A percentile compares a stretch with the other conserved stretches of the same genome.
Evolutionary conservation across 2,113 vertebrate species (phyloP).

Genomic region (Lota lota): DNA sequence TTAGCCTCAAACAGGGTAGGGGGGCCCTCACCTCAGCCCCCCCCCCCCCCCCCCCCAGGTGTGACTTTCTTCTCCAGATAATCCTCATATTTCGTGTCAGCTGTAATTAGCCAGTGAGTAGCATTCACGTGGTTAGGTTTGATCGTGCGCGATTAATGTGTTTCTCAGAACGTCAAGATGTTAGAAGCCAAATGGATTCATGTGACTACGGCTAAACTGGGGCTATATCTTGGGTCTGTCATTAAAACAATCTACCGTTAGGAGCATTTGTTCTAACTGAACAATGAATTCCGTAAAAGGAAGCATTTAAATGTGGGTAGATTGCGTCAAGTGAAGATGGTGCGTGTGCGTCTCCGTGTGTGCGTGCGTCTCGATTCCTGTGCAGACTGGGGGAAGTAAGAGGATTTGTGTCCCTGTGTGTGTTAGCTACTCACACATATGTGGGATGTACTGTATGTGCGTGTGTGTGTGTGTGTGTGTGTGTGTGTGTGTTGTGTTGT

Average conservation of each 20-base stretch:
- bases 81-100: no score
- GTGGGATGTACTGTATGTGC: conserved; percentile 12
- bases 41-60: neutral
- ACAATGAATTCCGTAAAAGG: no score
- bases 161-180: no score
- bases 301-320: no score
- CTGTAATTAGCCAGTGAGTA: no score
- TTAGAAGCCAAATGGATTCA: no score
- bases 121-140: neutral
- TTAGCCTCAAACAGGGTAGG: no score
- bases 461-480: conserved; percentile 26
- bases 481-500: conserved; percentile 2
- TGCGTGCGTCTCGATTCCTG: neutral
- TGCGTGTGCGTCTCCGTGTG: neutral
- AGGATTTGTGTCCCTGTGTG: conserved; percentile 11
- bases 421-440: conserved; percentile 2
- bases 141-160: neutral
- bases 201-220: no score
- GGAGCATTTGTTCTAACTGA: no score
- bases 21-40: conserved; percentile 15
- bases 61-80: neutral
- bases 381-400: conserved; percentile 14
- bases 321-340: no score
- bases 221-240: no score
- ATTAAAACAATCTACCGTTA: no score